These are phyloP conservation scores for Ageneiosus marmoratus DNA, from an alignment of 2,113 vertebrate genomes.

Conservation along the genomic window DNA sequence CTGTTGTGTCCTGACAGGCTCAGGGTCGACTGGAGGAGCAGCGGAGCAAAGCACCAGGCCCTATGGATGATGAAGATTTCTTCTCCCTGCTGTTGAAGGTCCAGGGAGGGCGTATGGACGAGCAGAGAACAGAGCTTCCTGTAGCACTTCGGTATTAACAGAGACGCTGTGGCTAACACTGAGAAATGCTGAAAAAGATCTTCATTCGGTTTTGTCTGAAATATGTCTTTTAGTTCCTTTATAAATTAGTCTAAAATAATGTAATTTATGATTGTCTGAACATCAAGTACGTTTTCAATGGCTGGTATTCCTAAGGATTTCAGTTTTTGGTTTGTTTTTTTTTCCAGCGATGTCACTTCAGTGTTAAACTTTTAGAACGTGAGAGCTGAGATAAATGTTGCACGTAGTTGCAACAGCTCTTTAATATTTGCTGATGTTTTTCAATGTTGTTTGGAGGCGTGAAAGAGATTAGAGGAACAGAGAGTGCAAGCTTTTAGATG, in stretches of 20 bases:
- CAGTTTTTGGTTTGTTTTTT: background rate
- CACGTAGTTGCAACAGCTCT: background rate
- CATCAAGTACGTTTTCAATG: background rate
- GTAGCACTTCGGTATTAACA: constrained; percentile 65
- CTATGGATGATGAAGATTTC: constrained; percentile 86
- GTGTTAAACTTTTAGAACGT: background rate
- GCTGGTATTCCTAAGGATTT: background rate
- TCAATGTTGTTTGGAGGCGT: background rate
- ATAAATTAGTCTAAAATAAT: background rate
- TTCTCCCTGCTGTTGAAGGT: constrained; percentile 85
- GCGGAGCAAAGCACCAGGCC: constrained; percentile 81
- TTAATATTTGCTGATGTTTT: background rate
- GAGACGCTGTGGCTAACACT: background rate
- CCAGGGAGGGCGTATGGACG: constrained; percentile 83
- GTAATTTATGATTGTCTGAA: constrained; percentile 8
- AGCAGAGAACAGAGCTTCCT: constrained; percentile 79
- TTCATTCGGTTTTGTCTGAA: background rate
- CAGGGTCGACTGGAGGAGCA: constrained; percentile 87
- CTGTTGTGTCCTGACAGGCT: constrained; percentile 54
- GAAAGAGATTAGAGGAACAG: background rate
- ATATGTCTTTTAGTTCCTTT: background rate
- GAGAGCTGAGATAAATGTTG: background rate
- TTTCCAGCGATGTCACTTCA: background rate
- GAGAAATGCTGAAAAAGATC: background rate
- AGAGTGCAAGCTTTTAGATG: background rate